phyloP scores from a whole-genome alignment of 1,140 invertebrate species.

The Parapsyche elsis region DNA sequence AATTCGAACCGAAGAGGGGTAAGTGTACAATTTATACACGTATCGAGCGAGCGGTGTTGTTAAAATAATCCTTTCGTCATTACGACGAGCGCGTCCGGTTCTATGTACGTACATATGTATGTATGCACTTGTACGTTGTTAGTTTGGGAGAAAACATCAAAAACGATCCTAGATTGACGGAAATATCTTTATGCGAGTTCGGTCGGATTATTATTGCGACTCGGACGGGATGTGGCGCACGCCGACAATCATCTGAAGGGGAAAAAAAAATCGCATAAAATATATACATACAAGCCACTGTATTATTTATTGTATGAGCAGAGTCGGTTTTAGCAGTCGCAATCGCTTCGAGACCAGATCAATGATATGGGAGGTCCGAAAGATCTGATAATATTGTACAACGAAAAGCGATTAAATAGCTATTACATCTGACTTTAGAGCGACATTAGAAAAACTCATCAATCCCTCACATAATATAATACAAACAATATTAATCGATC shows the following conservation, averaged over 20 bases:
- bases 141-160: background rate
- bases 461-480: too few species aligned
- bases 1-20: background rate
- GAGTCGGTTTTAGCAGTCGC: background rate
- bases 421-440: too few species aligned
- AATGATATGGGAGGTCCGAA: too few species aligned
- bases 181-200: background rate
- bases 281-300: too few species aligned
- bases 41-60: background rate
- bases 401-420: too few species aligned
- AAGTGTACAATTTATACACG: too few species aligned
- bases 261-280: too few species aligned
- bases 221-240: background rate
- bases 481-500: too few species aligned
- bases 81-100: background rate
- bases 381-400: too few species aligned
- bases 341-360: background rate
- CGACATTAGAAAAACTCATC: too few species aligned
- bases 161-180: background rate
- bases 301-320: background rate
- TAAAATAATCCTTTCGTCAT: conserved; percentile 30
- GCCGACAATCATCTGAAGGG: background rate
- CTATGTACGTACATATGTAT: background rate
- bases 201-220: too few species aligned
- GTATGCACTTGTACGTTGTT: background rate